phyloP scores from a whole-genome alignment of 2,797 vertebrate genomes.

The Menidia menidia region DNA sequence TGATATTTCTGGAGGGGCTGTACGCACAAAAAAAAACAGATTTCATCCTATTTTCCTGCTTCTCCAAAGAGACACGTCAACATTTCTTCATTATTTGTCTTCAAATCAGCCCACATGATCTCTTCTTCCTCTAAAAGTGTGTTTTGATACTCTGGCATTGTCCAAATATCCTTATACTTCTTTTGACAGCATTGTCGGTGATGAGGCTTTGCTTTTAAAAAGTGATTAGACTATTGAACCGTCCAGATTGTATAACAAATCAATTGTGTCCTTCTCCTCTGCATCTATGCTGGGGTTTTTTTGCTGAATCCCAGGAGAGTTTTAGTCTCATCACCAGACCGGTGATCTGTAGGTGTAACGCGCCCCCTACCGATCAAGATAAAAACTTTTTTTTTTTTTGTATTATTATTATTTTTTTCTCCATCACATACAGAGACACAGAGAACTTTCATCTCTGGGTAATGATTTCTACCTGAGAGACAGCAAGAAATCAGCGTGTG shows the following conservation, averaged over 20 bases:
- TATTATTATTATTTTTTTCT: too few species aligned
- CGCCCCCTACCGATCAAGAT: slow-evolving; percentile 73
- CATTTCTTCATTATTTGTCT: neutral
- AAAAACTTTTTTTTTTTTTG: too few species aligned
- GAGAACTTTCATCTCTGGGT: slow-evolving; percentile 16
- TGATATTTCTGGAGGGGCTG: too few species aligned
- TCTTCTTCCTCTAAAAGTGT: neutral
- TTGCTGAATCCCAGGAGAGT: slow-evolving; percentile 34
- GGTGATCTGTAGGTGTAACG: slow-evolving; percentile 72
- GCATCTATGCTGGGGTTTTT: slow-evolving; percentile 31
- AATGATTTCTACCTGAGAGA: slow-evolving; percentile 23
- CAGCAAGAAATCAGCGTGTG: slow-evolving; percentile 6
- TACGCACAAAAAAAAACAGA: slow-evolving; percentile 11
- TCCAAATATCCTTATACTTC: neutral
- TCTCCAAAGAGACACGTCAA: slow-evolving; percentile 31
- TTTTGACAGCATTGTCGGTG: slow-evolving; percentile 21
- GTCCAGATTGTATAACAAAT: slow-evolving; percentile 27
- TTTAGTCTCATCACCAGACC: slow-evolving; percentile 26
- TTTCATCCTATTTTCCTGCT: too few species aligned
- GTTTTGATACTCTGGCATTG: neutral
- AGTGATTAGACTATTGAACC: slow-evolving; percentile 27
- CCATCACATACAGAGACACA: slow-evolving; percentile 38
- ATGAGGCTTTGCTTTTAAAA: slow-evolving; percentile 25
- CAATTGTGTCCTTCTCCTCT: slow-evolving; percentile 22
- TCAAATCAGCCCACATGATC: neutral